Percentiles rank a stretch among this genome's conserved stretches.
These are phyloP conservation scores for Oscheius sp. DNA, from an alignment of 2,888 invertebrate genomes.

Conservation along the genomic window DNA sequence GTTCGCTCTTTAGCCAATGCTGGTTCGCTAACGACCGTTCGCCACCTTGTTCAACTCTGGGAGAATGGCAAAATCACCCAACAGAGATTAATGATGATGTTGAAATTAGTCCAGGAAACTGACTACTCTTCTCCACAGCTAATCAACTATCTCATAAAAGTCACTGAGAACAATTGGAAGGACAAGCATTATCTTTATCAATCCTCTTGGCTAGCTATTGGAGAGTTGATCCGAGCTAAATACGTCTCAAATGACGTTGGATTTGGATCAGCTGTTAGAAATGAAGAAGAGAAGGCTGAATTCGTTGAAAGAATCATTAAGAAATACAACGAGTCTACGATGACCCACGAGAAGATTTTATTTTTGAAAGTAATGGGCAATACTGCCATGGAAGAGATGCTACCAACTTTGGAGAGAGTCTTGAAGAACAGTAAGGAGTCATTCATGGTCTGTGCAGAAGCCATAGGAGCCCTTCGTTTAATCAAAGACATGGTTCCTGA, in stretches of 20 bases:
- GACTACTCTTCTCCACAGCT: conserved; percentile 41
- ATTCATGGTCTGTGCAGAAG: conserved; percentile 54
- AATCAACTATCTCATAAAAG: conserved; percentile 54
- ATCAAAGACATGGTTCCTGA: conserved; percentile 38
- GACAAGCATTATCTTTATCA: conserved; percentile 42
- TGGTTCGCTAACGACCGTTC: conserved; percentile 52
- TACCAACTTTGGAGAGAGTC: conserved; percentile 58
- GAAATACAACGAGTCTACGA: conserved; percentile 39
- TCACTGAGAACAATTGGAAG: conserved; percentile 30
- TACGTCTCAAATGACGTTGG: no score
- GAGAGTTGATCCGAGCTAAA: conserved; percentile 48
- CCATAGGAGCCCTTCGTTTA: conserved; percentile 62
- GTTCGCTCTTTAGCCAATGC: conserved; percentile 49
- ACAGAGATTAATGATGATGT: conserved; percentile 36
- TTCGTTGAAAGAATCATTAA: conserved; percentile 42
- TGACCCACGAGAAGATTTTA: conserved; percentile 54
- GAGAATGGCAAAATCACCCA: conserved; percentile 35
- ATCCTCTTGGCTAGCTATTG: conserved; percentile 49
- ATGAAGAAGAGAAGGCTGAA: conserved; percentile 35
- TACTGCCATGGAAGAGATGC: conserved; percentile 57
- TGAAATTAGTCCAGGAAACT: conserved; percentile 48
- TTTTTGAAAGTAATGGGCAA: conserved; percentile 64
- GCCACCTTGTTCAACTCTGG: conserved; percentile 41
- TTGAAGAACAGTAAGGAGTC: conserved; percentile 48
- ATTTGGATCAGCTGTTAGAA: conserved; percentile 36